Conservation (phyloP, 2,797 vertebrate species). For the Catamblyrhynchus diadema region DNA sequence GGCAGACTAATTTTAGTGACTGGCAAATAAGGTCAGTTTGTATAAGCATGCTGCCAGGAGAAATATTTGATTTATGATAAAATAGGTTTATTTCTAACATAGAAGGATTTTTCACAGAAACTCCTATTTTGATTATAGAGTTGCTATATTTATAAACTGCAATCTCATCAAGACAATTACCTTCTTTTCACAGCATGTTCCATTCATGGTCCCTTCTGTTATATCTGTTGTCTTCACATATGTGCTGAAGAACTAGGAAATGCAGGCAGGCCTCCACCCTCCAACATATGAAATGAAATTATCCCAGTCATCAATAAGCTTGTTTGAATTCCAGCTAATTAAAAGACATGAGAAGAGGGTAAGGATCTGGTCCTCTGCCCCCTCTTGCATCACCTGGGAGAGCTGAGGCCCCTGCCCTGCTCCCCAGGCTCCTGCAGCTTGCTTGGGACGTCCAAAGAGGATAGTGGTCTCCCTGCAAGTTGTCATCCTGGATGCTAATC, state of each 20-base stretch:
- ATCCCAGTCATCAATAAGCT: neutral
- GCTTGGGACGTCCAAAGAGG: neutral
- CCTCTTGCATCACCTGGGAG: neutral
- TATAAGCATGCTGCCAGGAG: neutral
- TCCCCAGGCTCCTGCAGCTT: neutral
- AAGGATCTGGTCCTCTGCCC: neutral
- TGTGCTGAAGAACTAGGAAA: neutral
- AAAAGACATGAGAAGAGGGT: neutral
- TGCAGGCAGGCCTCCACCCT: neutral
- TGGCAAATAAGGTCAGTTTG: neutral
- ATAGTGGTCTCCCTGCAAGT: neutral
- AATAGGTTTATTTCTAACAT: neutral
- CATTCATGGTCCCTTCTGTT: neutral
- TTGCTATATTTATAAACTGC: neutral
- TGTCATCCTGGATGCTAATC: neutral
- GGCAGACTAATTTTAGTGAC: neutral
- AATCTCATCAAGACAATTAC: neutral
- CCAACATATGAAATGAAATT: accelerated
- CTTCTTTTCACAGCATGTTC: neutral
- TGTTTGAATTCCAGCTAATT: neutral
- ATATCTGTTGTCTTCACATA: neutral
- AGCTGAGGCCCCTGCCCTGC: neutral
- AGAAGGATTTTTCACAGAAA: neutral
- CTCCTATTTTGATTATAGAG: neutral
- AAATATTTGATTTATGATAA: neutral